Base-by-base conservation (phyloP, 2,888 invertebrate species). In the Drosophila picticornis region DNA sequence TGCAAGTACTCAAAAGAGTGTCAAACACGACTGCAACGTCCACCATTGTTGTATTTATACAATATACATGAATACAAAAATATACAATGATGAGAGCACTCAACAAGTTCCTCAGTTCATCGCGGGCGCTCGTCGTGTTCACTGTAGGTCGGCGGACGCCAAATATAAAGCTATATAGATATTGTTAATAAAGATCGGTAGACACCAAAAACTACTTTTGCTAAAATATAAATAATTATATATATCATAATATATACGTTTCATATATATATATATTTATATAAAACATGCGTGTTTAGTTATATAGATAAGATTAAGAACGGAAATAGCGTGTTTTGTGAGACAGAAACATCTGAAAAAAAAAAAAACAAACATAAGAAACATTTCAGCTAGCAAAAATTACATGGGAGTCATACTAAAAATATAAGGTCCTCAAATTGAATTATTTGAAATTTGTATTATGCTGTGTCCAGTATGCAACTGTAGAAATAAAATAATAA, bases 231-330 rank as follows among this genome's bases (percentile, higher is more conserved):
- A 50, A 29, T 10, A 29, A 19, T 27, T 19, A 19, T 38, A 19
- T 19, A 38, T 7, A 16, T 38, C 3, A 19, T 9, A n/a, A 27
- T 10, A 50, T 51, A n/a, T 29, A 9, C 9, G 29, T 1, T 31
- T 9, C 1, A 22, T 32, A 22, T 22, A 9, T 22, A 16, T 4
- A 22, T 52, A 22, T 32, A 5, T 52, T 3, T 1, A 19, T 9
- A 16, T 27, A 16, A 9, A 16, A 0, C 43, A 16, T 25, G n/a
- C 25, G 10, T 3, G 3, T 36, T 19, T 0, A 36, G 53, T 6
- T 36, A 40, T 29, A 40, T n/a, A 29, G 56, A 56, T 29, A 38
- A 56, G 56, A 38, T 56, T 56, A 27, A 27, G n/a, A n/a, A n/a
- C n/a, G n/a, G n/a, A n/a, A n/a, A n/a, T n/a, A n/a, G n/a, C n/a